phyloP scores from a whole-genome alignment of 1,140 invertebrate species.

The Neoseiulus cucumeris region DNA sequence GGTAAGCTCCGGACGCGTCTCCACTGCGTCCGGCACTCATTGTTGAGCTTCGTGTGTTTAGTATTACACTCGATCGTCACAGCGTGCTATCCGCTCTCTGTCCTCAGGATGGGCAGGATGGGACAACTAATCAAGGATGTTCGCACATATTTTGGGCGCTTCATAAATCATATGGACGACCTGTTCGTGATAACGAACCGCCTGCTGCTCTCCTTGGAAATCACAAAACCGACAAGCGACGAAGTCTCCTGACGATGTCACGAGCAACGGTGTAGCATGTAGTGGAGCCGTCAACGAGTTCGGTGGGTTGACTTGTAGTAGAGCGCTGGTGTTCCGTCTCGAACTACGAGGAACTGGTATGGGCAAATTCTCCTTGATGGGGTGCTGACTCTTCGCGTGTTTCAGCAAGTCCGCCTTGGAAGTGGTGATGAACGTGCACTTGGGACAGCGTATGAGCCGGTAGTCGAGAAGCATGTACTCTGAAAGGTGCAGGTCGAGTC shows the following conservation, averaged over 20 bases:
- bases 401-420: not conserved
- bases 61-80: no score
- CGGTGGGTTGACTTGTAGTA: not conserved
- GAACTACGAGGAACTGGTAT: not conserved
- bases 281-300: not conserved
- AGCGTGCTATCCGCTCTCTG: no score
- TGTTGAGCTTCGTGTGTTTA: no score
- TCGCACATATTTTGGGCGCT: not conserved
- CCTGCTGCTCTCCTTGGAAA: not conserved
- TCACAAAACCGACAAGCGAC: not conserved
- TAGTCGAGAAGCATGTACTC: not conserved
- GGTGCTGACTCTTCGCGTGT: not conserved
- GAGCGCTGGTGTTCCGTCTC: not conserved
- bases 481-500: no score
- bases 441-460: not conserved
- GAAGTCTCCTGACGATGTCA: not conserved
- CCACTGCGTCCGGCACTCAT: no score
- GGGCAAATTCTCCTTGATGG: not conserved
- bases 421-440: conserved; percentile 1
- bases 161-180: conserved; percentile 9
- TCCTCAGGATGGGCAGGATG: no score
- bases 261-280: not conserved
- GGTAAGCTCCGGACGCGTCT: no score
- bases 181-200: not conserved
- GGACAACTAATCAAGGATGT: not conserved